A percentile compares a stretch with the other conserved stretches of the same genome.
phyloP scores from a whole-genome alignment of 2,113 vertebrate genomes.

The Chaenogobius annularis region DNA sequence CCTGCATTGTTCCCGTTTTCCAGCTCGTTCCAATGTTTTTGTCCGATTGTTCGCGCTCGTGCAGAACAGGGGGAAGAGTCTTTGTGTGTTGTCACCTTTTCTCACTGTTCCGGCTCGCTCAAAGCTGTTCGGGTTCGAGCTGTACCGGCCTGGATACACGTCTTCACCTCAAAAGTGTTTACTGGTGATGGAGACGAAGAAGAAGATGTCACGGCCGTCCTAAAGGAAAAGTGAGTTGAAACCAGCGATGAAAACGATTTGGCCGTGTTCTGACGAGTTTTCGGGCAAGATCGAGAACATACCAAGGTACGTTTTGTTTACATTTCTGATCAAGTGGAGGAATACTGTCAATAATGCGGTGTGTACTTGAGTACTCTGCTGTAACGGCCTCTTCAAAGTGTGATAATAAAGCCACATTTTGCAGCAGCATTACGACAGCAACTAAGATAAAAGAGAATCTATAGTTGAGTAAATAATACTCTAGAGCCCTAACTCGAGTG shows the following conservation, averaged over 20 bases:
- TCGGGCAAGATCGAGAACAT: constrained; percentile 34
- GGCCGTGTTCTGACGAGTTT: constrained; percentile 33
- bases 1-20: constrained; percentile 55
- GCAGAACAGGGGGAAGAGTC: constrained; percentile 63
- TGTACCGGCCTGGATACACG: constrained; percentile 60
- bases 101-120: constrained; percentile 63
- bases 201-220: not conserved
- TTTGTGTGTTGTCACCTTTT: constrained; percentile 71
- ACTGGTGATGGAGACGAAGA: constrained; percentile 12
- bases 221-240: constrained; percentile 28
- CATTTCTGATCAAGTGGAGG: not conserved
- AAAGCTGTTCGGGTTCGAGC: constrained; percentile 69
- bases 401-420: too few species aligned
- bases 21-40: constrained; percentile 66
- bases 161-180: constrained; percentile 28
- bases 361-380: too few species aligned
- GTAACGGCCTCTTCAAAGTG: too few species aligned
- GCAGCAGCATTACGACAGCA: too few species aligned
- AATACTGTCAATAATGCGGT: not conserved
- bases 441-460: too few species aligned
- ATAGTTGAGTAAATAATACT: too few species aligned
- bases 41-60: constrained; percentile 64
- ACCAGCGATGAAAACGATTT: constrained; percentile 41
- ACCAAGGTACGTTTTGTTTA: constrained; percentile 38
- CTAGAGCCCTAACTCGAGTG: too few species aligned